These are phyloP conservation scores for Trichoplusia ni DNA, from an alignment of 1,140 invertebrate genomes.

Conservation along the genomic window DNA sequence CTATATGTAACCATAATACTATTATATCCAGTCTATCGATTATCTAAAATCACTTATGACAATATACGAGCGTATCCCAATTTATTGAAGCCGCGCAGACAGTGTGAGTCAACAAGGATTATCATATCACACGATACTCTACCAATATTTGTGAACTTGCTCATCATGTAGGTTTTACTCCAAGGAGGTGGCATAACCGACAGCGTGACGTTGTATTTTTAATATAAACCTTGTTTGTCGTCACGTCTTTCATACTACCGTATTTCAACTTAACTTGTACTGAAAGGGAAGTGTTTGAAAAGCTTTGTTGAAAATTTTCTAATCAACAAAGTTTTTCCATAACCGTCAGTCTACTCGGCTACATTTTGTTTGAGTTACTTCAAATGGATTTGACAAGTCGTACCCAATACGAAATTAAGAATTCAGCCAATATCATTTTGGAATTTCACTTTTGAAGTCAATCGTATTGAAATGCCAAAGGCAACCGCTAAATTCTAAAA, in stretches of 20 bases:
- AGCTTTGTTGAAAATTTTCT: constrained; percentile 16
- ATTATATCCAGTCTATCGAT: constrained; percentile 4
- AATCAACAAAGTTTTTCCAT: constrained; percentile 47
- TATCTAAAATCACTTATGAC: not conserved
- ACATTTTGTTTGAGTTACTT: constrained; percentile 39
- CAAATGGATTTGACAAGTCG: constrained; percentile 34
- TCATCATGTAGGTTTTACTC: constrained; percentile 9
- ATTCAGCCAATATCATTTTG: constrained; percentile 7
- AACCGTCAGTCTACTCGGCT: constrained; percentile 28
- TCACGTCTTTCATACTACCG: not conserved
- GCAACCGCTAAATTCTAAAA: not conserved
- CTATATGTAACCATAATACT: too few relatives aligned
- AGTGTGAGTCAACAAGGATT: constrained; percentile 20
- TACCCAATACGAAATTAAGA: constrained; percentile 34
- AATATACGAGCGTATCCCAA: constrained; percentile 3
- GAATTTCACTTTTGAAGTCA: constrained; percentile 2
- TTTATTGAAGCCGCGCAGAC: constrained; percentile 11
- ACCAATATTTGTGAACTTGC: constrained; percentile 22
- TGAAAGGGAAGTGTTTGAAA: constrained; percentile 23
- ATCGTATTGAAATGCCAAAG: constrained; percentile 1
- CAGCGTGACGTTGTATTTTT: too few relatives aligned
- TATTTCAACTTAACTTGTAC: constrained; percentile 3
- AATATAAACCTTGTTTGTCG: not conserved
- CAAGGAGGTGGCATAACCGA: too few relatives aligned
- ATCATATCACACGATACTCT: constrained; percentile 23